phyloP scores from a whole-genome alignment of 1,140 invertebrate species.

The Heliothis virescens region DNA sequence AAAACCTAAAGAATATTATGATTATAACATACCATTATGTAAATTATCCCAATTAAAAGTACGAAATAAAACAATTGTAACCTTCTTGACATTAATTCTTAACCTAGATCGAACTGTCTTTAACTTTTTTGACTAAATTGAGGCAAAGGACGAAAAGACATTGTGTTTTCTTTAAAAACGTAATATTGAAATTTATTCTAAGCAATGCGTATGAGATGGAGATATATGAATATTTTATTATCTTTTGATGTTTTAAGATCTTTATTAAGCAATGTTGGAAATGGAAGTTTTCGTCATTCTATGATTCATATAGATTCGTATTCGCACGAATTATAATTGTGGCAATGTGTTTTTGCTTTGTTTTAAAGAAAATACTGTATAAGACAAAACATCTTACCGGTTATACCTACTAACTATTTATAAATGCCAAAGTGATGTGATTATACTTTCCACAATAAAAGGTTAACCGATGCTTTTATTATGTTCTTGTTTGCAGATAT shows the following conservation, averaged over 20 bases:
- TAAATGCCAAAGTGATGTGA: too few relatives aligned
- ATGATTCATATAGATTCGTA: too few relatives aligned
- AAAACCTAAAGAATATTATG: background rate
- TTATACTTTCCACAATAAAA: too few relatives aligned
- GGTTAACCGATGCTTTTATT: too few relatives aligned
- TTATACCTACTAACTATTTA: too few relatives aligned
- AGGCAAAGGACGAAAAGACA: conserved; percentile 8
- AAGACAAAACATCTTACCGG: background rate
- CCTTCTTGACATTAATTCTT: conserved; percentile 29
- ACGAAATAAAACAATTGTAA: background rate
- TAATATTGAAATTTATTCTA: conserved; percentile 38
- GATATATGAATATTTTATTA: background rate
- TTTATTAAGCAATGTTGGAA: background rate
- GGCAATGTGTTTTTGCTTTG: too few relatives aligned
- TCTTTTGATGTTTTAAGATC: background rate
- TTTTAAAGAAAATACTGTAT: background rate
- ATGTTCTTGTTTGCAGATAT: too few relatives aligned
- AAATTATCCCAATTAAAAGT: conserved; percentile 3
- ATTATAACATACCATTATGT: background rate
- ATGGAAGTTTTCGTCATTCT: background rate
- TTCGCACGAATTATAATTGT: too few relatives aligned
- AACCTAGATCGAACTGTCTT: conserved; percentile 20
- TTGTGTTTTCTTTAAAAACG: conserved; percentile 32
- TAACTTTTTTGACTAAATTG: conserved; percentile 28
- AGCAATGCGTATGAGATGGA: conserved; percentile 14